Conservation (phyloP, 2,888 invertebrate genomes). For the Amphimallon solstitiale region DNA sequence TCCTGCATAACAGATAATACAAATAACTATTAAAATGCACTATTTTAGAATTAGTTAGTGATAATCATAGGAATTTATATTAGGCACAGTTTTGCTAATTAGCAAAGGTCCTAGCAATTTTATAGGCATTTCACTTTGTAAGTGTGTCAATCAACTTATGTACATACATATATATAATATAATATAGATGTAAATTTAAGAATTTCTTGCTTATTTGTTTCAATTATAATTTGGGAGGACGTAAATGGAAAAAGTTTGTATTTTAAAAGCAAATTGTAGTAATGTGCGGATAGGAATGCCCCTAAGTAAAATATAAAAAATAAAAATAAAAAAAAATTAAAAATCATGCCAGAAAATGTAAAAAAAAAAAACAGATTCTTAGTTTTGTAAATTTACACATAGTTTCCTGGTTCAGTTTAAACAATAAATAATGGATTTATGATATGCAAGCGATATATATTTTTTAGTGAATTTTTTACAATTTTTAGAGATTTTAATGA, state of each 20-base stretch:
- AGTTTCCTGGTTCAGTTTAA: constrained; percentile 16
- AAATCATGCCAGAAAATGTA: constrained; percentile 30
- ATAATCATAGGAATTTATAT: constrained; percentile 4
- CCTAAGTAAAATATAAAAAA: constrained; percentile 37
- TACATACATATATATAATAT: constrained; percentile 21
- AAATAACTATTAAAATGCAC: constrained; percentile 11
- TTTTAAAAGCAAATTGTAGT: constrained; percentile 32
- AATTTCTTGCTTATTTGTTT: constrained; percentile 21
- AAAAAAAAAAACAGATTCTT: constrained; percentile 39
- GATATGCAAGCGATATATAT: too few species aligned
- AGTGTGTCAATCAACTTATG: constrained; percentile 5
- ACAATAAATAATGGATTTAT: constrained; percentile 26
- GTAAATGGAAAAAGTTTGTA: constrained; percentile 36
- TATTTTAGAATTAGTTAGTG: constrained; percentile 8
- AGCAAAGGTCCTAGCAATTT: not conserved
- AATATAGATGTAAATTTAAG: constrained; percentile 20
- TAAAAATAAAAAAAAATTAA: constrained; percentile 42
- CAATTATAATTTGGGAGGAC: constrained; percentile 26
- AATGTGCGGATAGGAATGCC: constrained; percentile 43
- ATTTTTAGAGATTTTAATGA: not conserved
- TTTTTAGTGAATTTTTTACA: not conserved
- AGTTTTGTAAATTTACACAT: constrained; percentile 34
- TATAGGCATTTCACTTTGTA: constrained; percentile 7
- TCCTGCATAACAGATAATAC: not conserved
- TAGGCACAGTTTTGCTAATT: constrained; percentile 9